Evolutionary conservation across 2,888 invertebrate genomes (phyloP).

Genomic region (Limnephilus marmoratus): DNA sequence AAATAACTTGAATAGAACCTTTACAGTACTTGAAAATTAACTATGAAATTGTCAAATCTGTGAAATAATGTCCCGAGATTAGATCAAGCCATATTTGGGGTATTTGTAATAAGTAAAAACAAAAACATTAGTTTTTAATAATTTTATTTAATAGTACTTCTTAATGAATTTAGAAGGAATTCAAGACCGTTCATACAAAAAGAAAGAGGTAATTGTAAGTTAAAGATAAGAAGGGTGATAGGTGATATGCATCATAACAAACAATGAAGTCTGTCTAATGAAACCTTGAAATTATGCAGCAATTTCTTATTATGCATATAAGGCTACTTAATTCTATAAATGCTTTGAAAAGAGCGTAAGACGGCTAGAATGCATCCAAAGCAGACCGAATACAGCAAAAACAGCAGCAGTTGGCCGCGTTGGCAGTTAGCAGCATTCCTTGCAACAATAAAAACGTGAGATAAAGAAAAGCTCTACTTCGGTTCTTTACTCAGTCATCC

Average conservation of each 20-base stretch:
- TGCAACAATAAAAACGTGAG: constrained; percentile 4
- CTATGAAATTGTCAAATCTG: no score
- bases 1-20: no score
- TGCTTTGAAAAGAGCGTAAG: neutral
- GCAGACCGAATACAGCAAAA: neutral
- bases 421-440: constrained; percentile 9
- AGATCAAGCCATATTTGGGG: no score
- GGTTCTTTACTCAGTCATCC: neutral
- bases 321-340: neutral
- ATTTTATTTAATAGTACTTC: no score
- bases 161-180: no score
- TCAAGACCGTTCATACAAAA: no score
- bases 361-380: neutral
- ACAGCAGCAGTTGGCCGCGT: neutral
- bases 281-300: neutral
- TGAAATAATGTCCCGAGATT: no score
- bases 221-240: no score
- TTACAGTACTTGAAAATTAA: no score
- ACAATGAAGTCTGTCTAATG: neutral
- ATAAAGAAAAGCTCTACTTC: constrained; percentile 3
- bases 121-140: no score
- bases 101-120: no score
- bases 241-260: neutral
- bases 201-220: no score
- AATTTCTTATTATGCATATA: neutral